Conservation (phyloP, 2,888 invertebrate species). For the Caradrina kadenii region DNA sequence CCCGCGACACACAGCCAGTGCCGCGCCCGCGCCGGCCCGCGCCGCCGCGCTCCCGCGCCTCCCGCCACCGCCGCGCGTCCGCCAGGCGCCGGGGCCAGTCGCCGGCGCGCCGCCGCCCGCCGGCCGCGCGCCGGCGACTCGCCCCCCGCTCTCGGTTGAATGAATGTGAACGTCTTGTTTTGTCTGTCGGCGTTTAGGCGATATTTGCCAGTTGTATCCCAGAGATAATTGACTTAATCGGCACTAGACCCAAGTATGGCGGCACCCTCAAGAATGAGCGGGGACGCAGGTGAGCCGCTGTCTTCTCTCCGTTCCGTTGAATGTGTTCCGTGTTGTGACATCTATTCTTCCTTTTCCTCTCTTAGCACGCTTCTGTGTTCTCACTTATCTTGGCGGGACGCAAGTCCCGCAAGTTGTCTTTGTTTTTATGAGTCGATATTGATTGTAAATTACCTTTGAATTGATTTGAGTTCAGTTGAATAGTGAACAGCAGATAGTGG, state of each 20-base stretch:
- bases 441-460: constrained; percentile 89
- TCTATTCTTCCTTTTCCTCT: constrained; percentile 90
- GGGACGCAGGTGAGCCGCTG: constrained; percentile 99
- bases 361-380: constrained; percentile 92
- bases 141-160: constrained; percentile 77
- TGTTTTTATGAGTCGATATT: constrained; percentile 89
- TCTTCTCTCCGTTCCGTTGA: constrained; percentile 91
- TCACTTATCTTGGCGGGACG: constrained; percentile 90
- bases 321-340: constrained; percentile 91
- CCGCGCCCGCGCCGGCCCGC: constrained; percentile 74
- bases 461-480: constrained; percentile 88
- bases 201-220: constrained; percentile 99
- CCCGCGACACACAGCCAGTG: constrained; percentile 91
- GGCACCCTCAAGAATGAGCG: constrained; percentile 99
- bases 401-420: constrained; percentile 88
- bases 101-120: constrained; percentile 60
- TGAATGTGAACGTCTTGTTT: constrained; percentile 91
- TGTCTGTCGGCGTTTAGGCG: constrained; percentile 95
- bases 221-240: constrained; percentile 99
- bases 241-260: constrained; percentile 99
- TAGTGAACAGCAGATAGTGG: constrained; percentile 90
- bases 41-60: constrained; percentile 45
- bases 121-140: constrained; percentile 66
- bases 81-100: constrained; percentile 64
- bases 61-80: constrained; percentile 62